Evolutionary conservation across 1,140 invertebrate species (phyloP), one percentile per base, ranked within the genome.

Genomic region (Eumaeus atala): DNA sequence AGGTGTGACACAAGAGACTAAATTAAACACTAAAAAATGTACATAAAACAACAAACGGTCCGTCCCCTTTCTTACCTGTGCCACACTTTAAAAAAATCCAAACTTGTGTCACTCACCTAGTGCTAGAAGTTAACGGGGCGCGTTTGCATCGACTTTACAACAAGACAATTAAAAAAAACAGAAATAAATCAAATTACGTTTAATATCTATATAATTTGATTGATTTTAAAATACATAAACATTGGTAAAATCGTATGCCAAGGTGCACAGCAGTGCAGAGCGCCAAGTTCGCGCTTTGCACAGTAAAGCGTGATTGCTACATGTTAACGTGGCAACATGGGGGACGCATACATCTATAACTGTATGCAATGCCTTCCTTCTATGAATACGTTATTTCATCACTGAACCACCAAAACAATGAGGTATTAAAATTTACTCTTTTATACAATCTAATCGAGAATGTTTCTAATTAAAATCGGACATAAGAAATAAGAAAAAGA

Each of bases 91-190:
- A 55, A 49, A 59, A 54, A 68, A 71, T 81, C 82, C 79, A 75
- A 84, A 81, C 82, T 84, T 84, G 82, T 82, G 82, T 77, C 82
- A 85, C 82, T 85, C 75, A 85, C 82, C 82, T 77, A 78, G 52
- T 4, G n/a, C 38, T 34, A 54, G 53, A 47, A 51, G 59, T 47
- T 44, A 44, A 54, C 54, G 44, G 28, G 12, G 18, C 44, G 33
- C 28, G 51, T 54, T 54, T 56, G 48, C 54, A 50, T 56, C 48
- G 48, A 51, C 48, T 50, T 56, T 50, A 56, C 54, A 56, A 36
- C 14, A 42, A 40, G 38, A 42, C 12, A 6, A 28, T 12, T 11
- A 44, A 40, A 35, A 28, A 16, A 38, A 33, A 12, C n/a, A 17
- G 51, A 50, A 56, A 40, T 38, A 56, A 51, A 42, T 33, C 42